Conservation (phyloP, 2,113 vertebrate species). For the Progne subis region DNA sequence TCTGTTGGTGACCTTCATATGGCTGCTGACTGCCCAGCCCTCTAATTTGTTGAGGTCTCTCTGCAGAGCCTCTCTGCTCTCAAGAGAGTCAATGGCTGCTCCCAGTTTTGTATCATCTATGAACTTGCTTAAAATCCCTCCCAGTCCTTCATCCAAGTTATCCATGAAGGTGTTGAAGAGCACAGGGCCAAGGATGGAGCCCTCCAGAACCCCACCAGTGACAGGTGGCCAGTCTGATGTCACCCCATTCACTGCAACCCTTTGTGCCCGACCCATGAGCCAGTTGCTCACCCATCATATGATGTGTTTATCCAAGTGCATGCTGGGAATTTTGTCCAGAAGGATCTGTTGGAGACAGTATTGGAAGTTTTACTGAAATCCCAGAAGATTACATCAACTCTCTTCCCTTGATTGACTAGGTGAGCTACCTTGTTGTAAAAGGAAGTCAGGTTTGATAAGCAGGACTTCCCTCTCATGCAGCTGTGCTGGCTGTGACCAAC, state of each 20-base stretch:
- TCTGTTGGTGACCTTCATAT: not conserved
- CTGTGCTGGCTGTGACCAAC: not conserved
- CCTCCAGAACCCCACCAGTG: accelerated
- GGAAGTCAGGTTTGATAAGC: not conserved
- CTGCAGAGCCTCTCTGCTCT: not conserved
- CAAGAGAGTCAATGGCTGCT: accelerated
- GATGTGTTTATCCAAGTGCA: not conserved
- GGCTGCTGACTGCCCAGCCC: not conserved
- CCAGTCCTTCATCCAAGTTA: not conserved
- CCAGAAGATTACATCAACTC: too few species aligned
- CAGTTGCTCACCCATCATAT: not conserved
- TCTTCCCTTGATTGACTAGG: not conserved
- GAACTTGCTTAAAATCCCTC: not conserved
- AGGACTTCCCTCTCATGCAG: not conserved
- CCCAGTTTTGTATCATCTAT: not conserved
- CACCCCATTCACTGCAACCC: not conserved
- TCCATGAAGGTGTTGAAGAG: not conserved
- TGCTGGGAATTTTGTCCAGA: not conserved
- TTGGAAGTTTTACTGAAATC: not conserved
- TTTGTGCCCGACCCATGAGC: accelerated
- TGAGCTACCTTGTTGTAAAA: not conserved
- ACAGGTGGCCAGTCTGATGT: not conserved
- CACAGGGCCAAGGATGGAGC: too few species aligned
- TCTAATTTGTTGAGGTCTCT: accelerated
- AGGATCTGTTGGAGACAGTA: not conserved